These are phyloP conservation scores for Thera obeliscata DNA, from an alignment of 2,888 invertebrate species.

Conservation along the genomic window DNA sequence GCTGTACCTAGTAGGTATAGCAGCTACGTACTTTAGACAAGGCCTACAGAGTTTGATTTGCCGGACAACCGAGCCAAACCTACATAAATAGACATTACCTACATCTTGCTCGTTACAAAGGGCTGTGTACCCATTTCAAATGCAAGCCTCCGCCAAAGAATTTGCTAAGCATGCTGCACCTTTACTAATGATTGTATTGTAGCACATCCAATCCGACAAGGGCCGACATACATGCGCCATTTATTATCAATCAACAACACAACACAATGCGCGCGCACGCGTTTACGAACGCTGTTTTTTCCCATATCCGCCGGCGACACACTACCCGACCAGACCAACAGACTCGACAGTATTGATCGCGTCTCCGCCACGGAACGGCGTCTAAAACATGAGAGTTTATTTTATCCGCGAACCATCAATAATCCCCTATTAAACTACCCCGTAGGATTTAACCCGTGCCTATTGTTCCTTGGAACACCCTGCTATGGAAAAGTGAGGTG, in stretches of 20 bases:
- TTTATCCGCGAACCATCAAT: constrained; percentile 61
- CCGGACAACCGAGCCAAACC: too few species aligned
- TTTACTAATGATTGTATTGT: not conserved
- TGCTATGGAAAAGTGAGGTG: constrained; percentile 61
- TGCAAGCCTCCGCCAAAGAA: not conserved
- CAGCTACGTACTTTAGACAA: too few species aligned
- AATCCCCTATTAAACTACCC: constrained; percentile 47
- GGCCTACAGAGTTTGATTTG: too few species aligned
- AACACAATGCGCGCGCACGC: constrained; percentile 79
- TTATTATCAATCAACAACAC: constrained; percentile 73
- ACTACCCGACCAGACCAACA: constrained; percentile 22
- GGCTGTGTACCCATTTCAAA: not conserved
- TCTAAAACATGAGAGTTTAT: constrained; percentile 67
- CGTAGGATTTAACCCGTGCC: constrained; percentile 28
- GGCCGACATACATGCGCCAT: constrained; percentile 56
- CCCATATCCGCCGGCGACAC: constrained; percentile 65
- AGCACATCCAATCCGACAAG: not conserved
- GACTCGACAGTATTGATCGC: constrained; percentile 74
- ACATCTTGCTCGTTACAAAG: too few species aligned
- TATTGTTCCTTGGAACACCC: constrained; percentile 11
- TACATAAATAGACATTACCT: too few species aligned
- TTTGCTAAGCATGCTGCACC: too few species aligned
- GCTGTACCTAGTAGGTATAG: too few species aligned
- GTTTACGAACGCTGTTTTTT: constrained; percentile 63
- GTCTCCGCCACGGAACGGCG: constrained; percentile 71